Base-by-base conservation (phyloP, 2,888 invertebrate species). In the Girardia tigrina region DNA sequence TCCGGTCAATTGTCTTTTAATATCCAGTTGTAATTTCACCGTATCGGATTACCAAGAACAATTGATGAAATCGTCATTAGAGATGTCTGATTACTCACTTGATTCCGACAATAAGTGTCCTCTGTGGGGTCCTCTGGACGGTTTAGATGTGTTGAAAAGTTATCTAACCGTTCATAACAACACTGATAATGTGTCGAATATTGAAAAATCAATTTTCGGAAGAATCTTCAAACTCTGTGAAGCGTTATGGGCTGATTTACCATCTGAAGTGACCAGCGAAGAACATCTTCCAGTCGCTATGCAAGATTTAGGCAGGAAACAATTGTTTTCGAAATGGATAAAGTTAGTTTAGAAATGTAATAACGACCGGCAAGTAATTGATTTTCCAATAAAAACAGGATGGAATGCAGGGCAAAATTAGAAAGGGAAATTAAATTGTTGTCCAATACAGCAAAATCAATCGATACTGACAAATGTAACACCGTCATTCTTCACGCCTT, bases 21-120 rank as follows among this genome's bases (percentile, higher is more conserved):
- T 56, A 4, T 20, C 23, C 20, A 56, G 23, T 6, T 56, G 56
- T 16, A 56, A 4, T 4, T 56, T 2, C n/a, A 16, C n/a, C 4
- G n/a, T 56, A 16, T 56, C 56, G 23, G n/a, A 56, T 56, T 56
- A 56, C n/a, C 56, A 56, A 56, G 8, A 56, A 56, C n/a, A 56
- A n/a, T 56, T 56, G n/a, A 12, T 56, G 4, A 23, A 56, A 6
- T 56, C 56, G n/a, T n/a, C 56, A 56, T 56, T 8, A 20, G n/a
- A n/a, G 8, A 23, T 56, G 4, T 56, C 56, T 2, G 4, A 4
- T 20, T n/a, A 16, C 23, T 12, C n/a, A 8, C n/a, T 56, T 2
- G 56, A 56, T 56, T 6, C 2, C 23, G 56, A 56, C 23, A 56
- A 23, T 56, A 56, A 56, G 23, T 56, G 56, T 56, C 56, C 56